Base-by-base conservation (phyloP, 1,140 invertebrate species). In the Copidosoma floridanum region DNA sequence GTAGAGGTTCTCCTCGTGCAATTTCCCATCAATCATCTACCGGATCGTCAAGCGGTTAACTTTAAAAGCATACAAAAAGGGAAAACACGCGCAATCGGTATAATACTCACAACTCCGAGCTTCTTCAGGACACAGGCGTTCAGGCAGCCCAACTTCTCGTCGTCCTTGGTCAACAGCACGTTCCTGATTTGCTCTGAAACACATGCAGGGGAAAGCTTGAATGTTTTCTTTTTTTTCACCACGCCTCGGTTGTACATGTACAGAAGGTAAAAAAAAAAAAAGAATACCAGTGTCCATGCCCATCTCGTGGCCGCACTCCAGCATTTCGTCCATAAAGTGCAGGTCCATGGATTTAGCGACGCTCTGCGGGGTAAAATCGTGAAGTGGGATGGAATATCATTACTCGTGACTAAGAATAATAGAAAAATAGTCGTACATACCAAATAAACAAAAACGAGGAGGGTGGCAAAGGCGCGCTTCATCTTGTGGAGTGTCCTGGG, bases 81-180 rank as follows among this genome's bases (percentile, higher is more conserved):
- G 21, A 43, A 43, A 26, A 2, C 21, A 29, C 35, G 1, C 20
- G 10, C 6, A 23, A 23, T 46, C 29, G 12, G 29, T 32, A 12
- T 32, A 8, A 41, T 10, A 41, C 51, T 40, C 20, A 53, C 51
- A 26, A 18, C 51, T 27, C 37, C 51, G 5, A 53, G 21, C 20
- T 53, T 53, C 10, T 53, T 40, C n/a, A 53, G 5, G 3, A 41
- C 37, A 21, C 51, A 53, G 5, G 51, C 51, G 35, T 41, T 18
- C 1, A 53, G n/a, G 20, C 51, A 53, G 2, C 24, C 38, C 6
- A 41, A n/a, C 27, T 53, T 26, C n/a, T 16, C 23, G n/a, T 53
- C 51, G 3, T 53, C 41, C 7, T 40, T 26, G 2, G 5, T 1
- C 1, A 41, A 3, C 23, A 41, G 18, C 7, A 10, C n/a, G n/a